phyloP scores from a whole-genome alignment of 1,140 invertebrate genomes.

The Drosophila kepulauana region DNA sequence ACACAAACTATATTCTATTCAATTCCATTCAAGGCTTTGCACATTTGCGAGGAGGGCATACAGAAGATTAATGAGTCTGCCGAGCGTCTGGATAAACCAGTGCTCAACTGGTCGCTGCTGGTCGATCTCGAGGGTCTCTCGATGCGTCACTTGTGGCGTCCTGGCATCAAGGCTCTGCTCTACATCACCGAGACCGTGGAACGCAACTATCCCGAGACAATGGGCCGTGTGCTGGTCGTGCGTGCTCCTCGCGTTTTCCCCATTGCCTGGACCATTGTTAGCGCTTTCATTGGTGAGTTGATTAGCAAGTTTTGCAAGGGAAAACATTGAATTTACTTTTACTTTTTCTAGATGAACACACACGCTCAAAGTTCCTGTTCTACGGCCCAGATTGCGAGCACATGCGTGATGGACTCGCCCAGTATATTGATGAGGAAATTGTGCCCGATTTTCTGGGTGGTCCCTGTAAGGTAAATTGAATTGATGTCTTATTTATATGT shows the following conservation, averaged over 20 bases:
- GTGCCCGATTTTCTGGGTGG: conserved; percentile 97
- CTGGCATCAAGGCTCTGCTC: conserved; percentile 95
- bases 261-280: conserved; percentile 98
- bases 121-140: conserved; percentile 97
- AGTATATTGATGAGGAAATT: conserved; percentile 94
- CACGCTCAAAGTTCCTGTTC: conserved; percentile 96
- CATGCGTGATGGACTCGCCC: conserved; percentile 91
- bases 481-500: too few species aligned
- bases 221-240: conserved; percentile 95
- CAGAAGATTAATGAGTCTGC: conserved; percentile 94
- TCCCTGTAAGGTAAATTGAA: conserved; percentile 90
- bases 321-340: background rate
- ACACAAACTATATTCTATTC: background rate
- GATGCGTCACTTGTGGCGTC: conserved; percentile 98
- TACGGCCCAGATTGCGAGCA: conserved; percentile 95
- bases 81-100: conserved; percentile 89
- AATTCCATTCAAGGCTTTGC: conserved; percentile 86
- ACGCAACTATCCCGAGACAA: conserved; percentile 98
- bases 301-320: rapidly evolving
- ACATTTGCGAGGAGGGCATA: conserved; percentile 94
- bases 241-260: conserved; percentile 97
- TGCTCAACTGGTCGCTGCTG: conserved; percentile 95
- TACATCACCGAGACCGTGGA: conserved; percentile 98
- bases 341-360: conserved; percentile 93
- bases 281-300: conserved; percentile 94